These are phyloP conservation scores for Zapornia atra DNA, from an alignment of 2,113 vertebrate genomes.

Conservation along the genomic window DNA sequence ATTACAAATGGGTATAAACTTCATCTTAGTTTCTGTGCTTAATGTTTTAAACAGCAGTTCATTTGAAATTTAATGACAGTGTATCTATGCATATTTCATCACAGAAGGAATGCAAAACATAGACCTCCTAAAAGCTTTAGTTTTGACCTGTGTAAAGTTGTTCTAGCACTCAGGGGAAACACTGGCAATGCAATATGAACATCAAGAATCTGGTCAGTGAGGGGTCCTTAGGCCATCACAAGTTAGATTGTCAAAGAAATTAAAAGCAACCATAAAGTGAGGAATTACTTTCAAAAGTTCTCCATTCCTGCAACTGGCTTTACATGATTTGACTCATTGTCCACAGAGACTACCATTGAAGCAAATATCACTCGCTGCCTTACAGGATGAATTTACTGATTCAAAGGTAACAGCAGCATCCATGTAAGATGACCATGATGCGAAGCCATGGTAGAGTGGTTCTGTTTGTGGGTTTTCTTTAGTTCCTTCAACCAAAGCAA, in stretches of 20 bases:
- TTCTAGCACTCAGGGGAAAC: neutral
- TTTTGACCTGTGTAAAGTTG: neutral
- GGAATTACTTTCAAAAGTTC: neutral
- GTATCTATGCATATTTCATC: neutral
- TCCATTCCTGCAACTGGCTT: neutral
- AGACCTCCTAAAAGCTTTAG: neutral
- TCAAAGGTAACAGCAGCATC: neutral
- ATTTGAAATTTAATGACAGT: neutral
- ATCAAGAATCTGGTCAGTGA: neutral
- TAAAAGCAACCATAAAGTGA: neutral
- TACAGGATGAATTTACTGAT: neutral
- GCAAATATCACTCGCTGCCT: neutral
- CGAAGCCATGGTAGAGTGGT: neutral
- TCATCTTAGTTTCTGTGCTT: neutral
- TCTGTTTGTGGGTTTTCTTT: neutral
- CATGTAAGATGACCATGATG: neutral
- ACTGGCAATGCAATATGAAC: rapidly evolving
- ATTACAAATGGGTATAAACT: neutral
- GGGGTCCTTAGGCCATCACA: neutral
- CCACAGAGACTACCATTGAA: neutral
- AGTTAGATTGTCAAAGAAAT: neutral
- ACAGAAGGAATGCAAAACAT: neutral
- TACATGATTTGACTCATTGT: rapidly evolving
- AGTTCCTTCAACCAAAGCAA: neutral
- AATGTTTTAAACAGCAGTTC: neutral